Conservation (phyloP, 1,140 invertebrate species). For the Ephestia elutella region DNA sequence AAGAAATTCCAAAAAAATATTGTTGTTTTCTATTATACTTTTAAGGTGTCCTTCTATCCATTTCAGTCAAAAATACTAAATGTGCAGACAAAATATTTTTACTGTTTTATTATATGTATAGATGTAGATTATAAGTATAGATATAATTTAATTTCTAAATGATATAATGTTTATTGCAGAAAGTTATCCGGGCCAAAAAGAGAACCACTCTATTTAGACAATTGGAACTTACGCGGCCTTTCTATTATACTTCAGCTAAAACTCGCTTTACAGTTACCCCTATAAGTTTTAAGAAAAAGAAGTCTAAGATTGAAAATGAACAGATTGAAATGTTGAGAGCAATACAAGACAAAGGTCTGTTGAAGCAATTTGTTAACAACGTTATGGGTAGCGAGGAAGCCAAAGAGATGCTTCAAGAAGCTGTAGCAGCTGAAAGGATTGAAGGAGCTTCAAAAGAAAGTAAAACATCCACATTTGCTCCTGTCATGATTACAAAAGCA, state of each 20-base stretch:
- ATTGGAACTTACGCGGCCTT: neutral
- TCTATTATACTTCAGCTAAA: neutral
- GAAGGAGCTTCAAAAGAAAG: neutral
- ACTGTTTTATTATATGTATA: no score
- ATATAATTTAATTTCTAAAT: no score
- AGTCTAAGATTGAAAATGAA: neutral
- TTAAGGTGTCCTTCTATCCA: no score
- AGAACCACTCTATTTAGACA: neutral
- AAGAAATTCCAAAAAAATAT: no score
- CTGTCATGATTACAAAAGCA: no score
- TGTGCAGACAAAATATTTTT: no score
- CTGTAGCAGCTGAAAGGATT: neutral
- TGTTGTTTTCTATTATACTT: no score
- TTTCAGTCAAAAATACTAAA: no score
- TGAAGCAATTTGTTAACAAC: neutral
- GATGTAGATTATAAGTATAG: no score
- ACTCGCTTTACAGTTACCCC: neutral
- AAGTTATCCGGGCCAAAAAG: neutral
- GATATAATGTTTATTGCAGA: no score
- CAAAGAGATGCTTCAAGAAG: neutral
- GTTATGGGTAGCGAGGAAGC: neutral
- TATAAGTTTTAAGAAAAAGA: neutral
- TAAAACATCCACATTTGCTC: no score
- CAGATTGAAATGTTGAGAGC: neutral
- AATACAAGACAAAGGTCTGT: neutral